These are phyloP conservation scores for Apocheima hispidaria DNA, from an alignment of 2,888 invertebrate genomes.

Conservation along the genomic window DNA sequence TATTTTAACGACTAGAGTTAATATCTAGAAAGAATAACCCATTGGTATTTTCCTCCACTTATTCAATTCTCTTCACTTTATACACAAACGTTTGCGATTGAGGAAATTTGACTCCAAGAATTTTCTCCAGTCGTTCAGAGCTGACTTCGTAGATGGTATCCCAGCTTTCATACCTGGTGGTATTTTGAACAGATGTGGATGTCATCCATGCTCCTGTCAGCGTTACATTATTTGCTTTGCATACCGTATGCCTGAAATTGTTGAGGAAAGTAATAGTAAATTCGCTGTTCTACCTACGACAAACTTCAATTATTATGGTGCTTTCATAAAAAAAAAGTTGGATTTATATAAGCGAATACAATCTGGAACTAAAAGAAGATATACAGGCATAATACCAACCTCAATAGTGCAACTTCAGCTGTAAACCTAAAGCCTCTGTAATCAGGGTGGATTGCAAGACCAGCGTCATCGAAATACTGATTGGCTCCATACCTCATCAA, in stretches of 20 bases:
- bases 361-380: too few relatives aligned
- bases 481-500: constrained; percentile 1
- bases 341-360: too few relatives aligned
- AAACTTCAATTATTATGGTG: too few relatives aligned
- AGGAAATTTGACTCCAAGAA: constrained; percentile 13
- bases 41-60: background rate
- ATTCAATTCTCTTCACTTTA: background rate
- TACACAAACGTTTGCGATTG: background rate
- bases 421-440: constrained; percentile 5
- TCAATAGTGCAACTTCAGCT: background rate
- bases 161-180: background rate
- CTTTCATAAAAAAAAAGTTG: too few relatives aligned
- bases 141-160: constrained; percentile 13
- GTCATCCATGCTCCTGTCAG: constrained; percentile 15
- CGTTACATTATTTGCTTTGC: background rate
- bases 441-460: constrained; percentile 9
- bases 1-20: too few relatives aligned
- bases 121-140: constrained; percentile 5
- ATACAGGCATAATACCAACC: background rate
- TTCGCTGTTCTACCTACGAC: too few relatives aligned
- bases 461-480: constrained; percentile 10
- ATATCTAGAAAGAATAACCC: too few relatives aligned
- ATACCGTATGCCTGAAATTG: constrained; percentile 2
- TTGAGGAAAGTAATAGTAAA: too few relatives aligned
- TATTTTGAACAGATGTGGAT: background rate